Conservation (phyloP, 2,113 vertebrate genomes). For the Salvelinus alpinus region DNA sequence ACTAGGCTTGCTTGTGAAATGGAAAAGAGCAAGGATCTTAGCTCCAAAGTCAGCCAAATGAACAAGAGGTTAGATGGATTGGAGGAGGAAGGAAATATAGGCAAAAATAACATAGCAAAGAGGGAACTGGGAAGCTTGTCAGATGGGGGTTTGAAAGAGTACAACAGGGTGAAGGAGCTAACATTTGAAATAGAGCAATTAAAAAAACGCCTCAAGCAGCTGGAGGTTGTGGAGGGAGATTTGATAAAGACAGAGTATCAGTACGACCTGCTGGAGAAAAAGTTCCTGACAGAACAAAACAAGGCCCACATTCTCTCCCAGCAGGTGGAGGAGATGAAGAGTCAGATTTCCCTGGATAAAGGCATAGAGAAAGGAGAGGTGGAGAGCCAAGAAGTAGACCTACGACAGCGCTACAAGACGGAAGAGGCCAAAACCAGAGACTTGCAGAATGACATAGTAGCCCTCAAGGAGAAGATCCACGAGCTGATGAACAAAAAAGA, state of each 20-base stretch:
- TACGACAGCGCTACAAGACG: slow-evolving; percentile 80
- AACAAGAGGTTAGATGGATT: slow-evolving; percentile 86
- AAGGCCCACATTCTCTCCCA: slow-evolving; percentile 91
- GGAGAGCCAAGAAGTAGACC: slow-evolving; percentile 84
- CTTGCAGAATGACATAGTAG: slow-evolving; percentile 88
- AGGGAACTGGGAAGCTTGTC: slow-evolving; percentile 64
- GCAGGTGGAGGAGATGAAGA: slow-evolving; percentile 92
- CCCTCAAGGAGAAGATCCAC: slow-evolving; percentile 97
- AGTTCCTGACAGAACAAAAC: slow-evolving; percentile 90
- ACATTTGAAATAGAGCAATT: slow-evolving; percentile 90
- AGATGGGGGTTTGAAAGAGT: slow-evolving; percentile 71
- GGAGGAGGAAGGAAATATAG: slow-evolving; percentile 83
- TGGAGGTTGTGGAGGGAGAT: slow-evolving; percentile 94
- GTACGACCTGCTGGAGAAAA: slow-evolving; percentile 91
- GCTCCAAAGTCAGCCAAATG: slow-evolving; percentile 79
- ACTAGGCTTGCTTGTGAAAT: slow-evolving; percentile 81
- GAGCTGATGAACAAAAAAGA: slow-evolving; percentile 98
- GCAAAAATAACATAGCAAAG: slow-evolving; percentile 71
- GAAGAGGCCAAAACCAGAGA: slow-evolving; percentile 91
- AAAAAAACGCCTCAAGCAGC: slow-evolving; percentile 88
- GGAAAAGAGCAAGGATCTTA: slow-evolving; percentile 85
- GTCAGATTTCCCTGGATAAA: slow-evolving; percentile 88
- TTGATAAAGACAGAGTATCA: slow-evolving; percentile 96
- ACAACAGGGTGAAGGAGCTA: slow-evolving; percentile 88
- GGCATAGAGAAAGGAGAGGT: slow-evolving; percentile 89